A percentile compares a stretch with the other conserved stretches of the same genome.
Conservation (phyloP, 2,888 invertebrate species). For the Esperia sulphurella region DNA sequence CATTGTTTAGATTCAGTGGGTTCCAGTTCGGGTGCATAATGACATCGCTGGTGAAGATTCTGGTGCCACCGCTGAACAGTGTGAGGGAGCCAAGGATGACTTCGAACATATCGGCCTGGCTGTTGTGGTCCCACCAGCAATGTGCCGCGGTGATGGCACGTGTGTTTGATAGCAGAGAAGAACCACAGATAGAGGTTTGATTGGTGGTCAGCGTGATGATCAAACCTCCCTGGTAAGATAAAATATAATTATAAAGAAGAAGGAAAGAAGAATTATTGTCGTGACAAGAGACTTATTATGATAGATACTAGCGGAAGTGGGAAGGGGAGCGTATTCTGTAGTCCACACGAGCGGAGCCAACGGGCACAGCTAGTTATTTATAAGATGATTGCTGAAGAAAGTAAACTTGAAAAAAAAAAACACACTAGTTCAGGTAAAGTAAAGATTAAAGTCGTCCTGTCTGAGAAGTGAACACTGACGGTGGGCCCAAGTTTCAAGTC, state of each 20-base stretch:
- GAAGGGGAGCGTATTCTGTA: too few species aligned
- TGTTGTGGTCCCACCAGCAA: constrained; percentile 20
- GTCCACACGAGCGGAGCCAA: too few species aligned
- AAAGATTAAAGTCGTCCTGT: too few species aligned
- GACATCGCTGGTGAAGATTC: constrained; percentile 25
- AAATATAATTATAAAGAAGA: background rate
- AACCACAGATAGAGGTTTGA: constrained; percentile 25
- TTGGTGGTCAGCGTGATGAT: constrained; percentile 23
- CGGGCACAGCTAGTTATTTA: too few species aligned
- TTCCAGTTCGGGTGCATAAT: constrained; percentile 29
- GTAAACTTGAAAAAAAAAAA: too few species aligned
- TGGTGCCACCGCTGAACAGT: constrained; percentile 33
- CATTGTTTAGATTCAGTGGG: constrained; percentile 19
- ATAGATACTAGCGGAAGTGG: too few species aligned
- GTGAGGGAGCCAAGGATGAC: constrained; percentile 32
- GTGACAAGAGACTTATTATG: too few species aligned
- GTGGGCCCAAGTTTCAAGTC: too few species aligned
- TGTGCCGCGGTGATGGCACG: constrained; percentile 28
- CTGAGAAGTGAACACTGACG: too few species aligned
- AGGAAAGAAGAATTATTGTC: too few species aligned
- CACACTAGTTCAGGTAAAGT: too few species aligned
- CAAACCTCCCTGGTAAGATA: constrained; percentile 22
- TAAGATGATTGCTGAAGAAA: too few species aligned
- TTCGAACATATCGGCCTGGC: constrained; percentile 18
- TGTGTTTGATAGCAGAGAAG: constrained; percentile 37